Evolutionary conservation across 2,888 invertebrate species (phyloP), one percentile per base, ranked within the genome.

Genomic region (Dynastes tityus): DNA sequence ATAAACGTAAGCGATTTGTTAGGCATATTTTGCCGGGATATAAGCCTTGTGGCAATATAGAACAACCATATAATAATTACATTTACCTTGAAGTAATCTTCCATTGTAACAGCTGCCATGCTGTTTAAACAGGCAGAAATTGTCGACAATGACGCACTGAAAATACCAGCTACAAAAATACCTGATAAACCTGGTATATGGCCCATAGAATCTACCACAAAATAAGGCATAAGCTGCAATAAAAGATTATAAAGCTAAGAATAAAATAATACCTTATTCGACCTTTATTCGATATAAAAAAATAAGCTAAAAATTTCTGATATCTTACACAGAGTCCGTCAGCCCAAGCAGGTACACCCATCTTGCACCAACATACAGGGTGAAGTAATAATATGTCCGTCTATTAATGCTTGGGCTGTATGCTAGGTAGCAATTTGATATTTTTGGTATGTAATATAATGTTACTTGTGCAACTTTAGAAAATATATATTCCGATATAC

Each of bases 101-200:
- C 94, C 71, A 97, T 89, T 0, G 96, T 95, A n/a, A 97, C 96
- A 0, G 97, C 97, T 0, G 97, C 94, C 64, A 97, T 89, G 0
- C 97, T 95, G 85, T 97, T 97, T 80, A 97, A 92, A 0, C 96
- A 94, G 0, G 97, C 96, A 0, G 97, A 97, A 78, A 97, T 94
- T 0, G 97, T 96, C 75, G 96, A 96, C 5, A 97, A 90, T 0
- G 96, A 95, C 0, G 96, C 97, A 82, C 96, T 96, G 86, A 97
- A 96, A 78, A 97, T 94, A 2, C 97, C 94, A 2, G 97, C 95
- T 0, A 97, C 94, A 86, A 97, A 97, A 32, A 97, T 90, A 0
- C 97, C 97, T 0, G 96, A 92, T 27, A 97, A 85, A 0, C 97
- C 97, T 0, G 95, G 95, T 70, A 92, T 88, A 68, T 90, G 85